These are phyloP conservation scores for Nebria salina DNA, from an alignment of 2,888 invertebrate species.

Conservation along the genomic window DNA sequence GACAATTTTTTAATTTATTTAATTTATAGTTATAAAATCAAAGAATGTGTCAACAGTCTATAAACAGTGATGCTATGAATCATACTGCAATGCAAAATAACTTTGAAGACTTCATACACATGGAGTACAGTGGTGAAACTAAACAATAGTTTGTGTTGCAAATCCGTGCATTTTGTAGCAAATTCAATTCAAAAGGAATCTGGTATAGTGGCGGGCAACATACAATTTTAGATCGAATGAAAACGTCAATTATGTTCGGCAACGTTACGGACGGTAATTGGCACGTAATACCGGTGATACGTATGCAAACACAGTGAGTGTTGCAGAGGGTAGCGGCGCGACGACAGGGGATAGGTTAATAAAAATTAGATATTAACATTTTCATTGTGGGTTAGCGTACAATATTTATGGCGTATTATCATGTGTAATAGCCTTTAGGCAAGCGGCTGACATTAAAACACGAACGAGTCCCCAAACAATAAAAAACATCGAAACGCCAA, in stretches of 20 bases:
- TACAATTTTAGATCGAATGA: slow-evolving; percentile 46
- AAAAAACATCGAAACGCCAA: slow-evolving; percentile 10
- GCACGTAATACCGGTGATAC: slow-evolving; percentile 43
- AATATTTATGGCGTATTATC: slow-evolving; percentile 46
- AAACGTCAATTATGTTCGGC: slow-evolving; percentile 42
- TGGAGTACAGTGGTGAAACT: background rate
- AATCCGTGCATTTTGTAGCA: background rate
- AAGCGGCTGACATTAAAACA: slow-evolving; percentile 44
- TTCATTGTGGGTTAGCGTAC: slow-evolving; percentile 45
- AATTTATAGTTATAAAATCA: background rate
- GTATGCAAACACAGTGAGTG: slow-evolving; percentile 32
- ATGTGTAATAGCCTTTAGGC: slow-evolving; percentile 47
- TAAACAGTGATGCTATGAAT: background rate
- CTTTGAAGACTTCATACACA: background rate
- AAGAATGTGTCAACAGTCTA: background rate
- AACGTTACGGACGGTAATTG: slow-evolving; percentile 41
- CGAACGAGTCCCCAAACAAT: slow-evolving; percentile 26
- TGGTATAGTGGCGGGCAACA: slow-evolving; percentile 15
- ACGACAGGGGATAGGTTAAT: slow-evolving; percentile 22
- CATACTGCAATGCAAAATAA: background rate
- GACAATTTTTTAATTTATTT: too few species aligned
- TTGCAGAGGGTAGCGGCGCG: background rate
- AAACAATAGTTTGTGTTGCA: background rate
- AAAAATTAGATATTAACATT: slow-evolving; percentile 47
- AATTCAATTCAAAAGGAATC: background rate